These are phyloP conservation scores for Apeltes quadracus DNA, from an alignment of 2,113 vertebrate species.

Conservation along the genomic window DNA sequence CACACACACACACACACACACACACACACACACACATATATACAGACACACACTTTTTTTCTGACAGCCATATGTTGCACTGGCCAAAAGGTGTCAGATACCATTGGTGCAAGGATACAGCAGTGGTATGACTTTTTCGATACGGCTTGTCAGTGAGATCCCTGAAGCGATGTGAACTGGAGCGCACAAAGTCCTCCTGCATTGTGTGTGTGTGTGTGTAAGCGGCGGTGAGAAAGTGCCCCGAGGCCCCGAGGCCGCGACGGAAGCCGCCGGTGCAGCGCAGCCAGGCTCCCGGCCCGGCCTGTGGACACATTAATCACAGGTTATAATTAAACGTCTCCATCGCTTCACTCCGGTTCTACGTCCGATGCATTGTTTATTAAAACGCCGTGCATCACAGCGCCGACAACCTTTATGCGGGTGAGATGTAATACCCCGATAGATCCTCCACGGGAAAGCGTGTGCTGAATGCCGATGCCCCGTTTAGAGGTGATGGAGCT, in stretches of 20 bases:
- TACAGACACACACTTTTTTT: slow-evolving; percentile 1
- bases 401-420: slow-evolving; percentile 41
- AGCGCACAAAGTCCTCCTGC: slow-evolving; percentile 5
- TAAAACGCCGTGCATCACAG: too few species aligned
- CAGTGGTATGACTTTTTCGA: slow-evolving; percentile 36
- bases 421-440: slow-evolving; percentile 62
- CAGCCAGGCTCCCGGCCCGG: slow-evolving; percentile 43
- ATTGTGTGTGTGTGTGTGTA: slow-evolving; percentile 1
- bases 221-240: slow-evolving; percentile 3
- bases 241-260: too few species aligned
- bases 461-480: slow-evolving; percentile 68
- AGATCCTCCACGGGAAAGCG: slow-evolving; percentile 35
- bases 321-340: slow-evolving; percentile 69
- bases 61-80: slow-evolving; percentile 57
- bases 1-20: slow-evolving; percentile 24
- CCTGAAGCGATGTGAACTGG: neutral
- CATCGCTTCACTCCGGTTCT: too few species aligned
- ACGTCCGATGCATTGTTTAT: too few species aligned
- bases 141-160: slow-evolving; percentile 1
- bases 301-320: slow-evolving; percentile 59
- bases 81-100: slow-evolving; percentile 51
- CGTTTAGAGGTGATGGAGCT: slow-evolving; percentile 53
- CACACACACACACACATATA: slow-evolving; percentile 18
- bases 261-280: slow-evolving; percentile 24
- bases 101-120: slow-evolving; percentile 11